phyloP scores from a whole-genome alignment of 2,888 invertebrate genomes.

The Lacanobia wlatinum region DNA sequence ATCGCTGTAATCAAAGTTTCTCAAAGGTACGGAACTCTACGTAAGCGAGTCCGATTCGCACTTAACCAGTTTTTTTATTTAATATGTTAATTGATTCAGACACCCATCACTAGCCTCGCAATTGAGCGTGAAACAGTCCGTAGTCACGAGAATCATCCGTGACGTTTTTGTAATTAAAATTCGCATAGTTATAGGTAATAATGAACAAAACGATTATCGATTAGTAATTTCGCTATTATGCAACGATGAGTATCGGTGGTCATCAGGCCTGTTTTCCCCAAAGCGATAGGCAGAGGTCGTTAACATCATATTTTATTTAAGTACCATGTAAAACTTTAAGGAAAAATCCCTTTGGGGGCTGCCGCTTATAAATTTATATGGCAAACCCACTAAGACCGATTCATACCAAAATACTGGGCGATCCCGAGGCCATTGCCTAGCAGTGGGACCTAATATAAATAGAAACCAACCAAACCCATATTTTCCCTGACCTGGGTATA shows the following conservation, averaged over 20 bases:
- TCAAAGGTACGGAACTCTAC: neutral
- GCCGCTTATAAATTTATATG: too few relatives aligned
- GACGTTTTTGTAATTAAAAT: slow-evolving; percentile 39
- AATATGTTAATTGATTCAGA: slow-evolving; percentile 15
- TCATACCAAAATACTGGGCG: too few relatives aligned
- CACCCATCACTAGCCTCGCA: slow-evolving; percentile 39
- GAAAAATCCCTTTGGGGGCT: too few relatives aligned
- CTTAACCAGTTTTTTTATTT: neutral
- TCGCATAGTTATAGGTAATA: slow-evolving; percentile 14
- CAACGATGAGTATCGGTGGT: neutral
- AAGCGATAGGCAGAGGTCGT: too few relatives aligned
- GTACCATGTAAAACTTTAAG: too few relatives aligned
- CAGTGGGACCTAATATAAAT: too few relatives aligned
- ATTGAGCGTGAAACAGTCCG: slow-evolving; percentile 50
- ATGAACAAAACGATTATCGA: slow-evolving; percentile 25
- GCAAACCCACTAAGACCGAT: too few relatives aligned
- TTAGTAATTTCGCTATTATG: slow-evolving; percentile 15
- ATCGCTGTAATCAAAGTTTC: neutral
- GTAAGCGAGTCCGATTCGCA: neutral
- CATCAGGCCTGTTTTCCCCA: neutral
- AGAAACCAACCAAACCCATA: too few relatives aligned
- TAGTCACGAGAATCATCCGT: slow-evolving; percentile 34
- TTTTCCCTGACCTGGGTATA: too few relatives aligned
- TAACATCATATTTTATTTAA: too few relatives aligned
- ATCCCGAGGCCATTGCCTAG: too few relatives aligned